Percentiles rank a stretch among this genome's conserved stretches.
phyloP scores from a whole-genome alignment of 1,140 invertebrate genomes.

The Oedothorax gibbosus region DNA sequence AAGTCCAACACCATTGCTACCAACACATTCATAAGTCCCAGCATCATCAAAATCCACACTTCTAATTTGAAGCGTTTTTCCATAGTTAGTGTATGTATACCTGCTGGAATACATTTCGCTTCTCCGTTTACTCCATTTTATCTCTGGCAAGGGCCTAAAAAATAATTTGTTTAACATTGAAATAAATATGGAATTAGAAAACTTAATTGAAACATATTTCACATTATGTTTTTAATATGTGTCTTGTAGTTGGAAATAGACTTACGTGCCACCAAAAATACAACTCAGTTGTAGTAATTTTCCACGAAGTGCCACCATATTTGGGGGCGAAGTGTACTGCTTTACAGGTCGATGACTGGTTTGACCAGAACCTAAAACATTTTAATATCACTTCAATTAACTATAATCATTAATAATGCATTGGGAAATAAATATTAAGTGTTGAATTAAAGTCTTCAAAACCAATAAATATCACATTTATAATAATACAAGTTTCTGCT shows the following conservation, averaged over 20 bases:
- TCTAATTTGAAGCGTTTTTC: constrained; percentile 89
- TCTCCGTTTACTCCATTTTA: constrained; percentile 84
- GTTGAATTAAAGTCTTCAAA: no score
- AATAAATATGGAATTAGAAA: no score
- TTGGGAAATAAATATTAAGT: no score
- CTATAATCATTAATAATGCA: no score
- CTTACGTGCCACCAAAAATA: constrained; percentile 65
- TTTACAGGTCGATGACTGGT: constrained; percentile 77
- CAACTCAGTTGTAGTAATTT: constrained; percentile 76
- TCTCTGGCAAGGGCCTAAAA: constrained; percentile 70
- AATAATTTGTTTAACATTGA: neutral
- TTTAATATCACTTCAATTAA: neutral
- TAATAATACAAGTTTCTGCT: no score
- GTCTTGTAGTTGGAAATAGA: neutral
- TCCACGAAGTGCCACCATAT: constrained; percentile 86
- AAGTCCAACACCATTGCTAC: constrained; percentile 88
- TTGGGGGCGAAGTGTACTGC: constrained; percentile 88
- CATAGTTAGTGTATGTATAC: constrained; percentile 85
- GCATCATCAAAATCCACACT: constrained; percentile 87
- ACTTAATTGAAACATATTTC: no score
- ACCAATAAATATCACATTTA: no score
- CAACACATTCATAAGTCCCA: constrained; percentile 90
- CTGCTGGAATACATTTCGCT: constrained; percentile 72
- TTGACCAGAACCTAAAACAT: constrained; percentile 70
- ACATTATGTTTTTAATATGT: neutral